Base-by-base conservation (phyloP, 2,797 vertebrate species). In the Aldrovandia affinis region DNA sequence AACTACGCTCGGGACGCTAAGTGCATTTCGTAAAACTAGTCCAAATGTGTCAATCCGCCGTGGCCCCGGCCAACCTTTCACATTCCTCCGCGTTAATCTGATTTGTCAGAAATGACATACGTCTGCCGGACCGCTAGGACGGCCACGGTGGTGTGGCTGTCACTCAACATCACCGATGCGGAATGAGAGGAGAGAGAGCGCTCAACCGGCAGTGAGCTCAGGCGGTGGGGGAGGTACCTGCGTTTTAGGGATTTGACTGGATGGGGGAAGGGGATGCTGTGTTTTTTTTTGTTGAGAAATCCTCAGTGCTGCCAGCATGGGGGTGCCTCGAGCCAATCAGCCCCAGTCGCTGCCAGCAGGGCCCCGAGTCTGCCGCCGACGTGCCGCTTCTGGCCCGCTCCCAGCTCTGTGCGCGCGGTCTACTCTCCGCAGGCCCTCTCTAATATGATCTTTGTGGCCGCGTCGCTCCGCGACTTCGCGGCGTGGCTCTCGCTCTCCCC, bases 371-470 rank as follows among this genome's bases (percentile, higher is more conserved):
- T 44, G 7, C 20, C 9, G 73, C n/a, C n/a, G 39, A 20, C 50
- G 68, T 47, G 59, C 77, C 80, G 36, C 80, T n/a, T 15, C 82
- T 52, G 68, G 28, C 22, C 36, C 39, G 88, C 87, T 85, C 84
- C 83, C 75, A 75, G 83, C 81, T 88, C 84, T 47, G n/a, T 54
- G 86, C 78, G 81, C 78, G 78, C 33, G 83, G 82, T 44, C 78
- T 6, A 5, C 30, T 61, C 78, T 88, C 87, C 88, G 85, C 87
- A 86, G 73, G 81, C 82, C 87, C 80, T 78, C 86, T 81, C 39
- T 68, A 82, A 82, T 22, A 82, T 82, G 68, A 82, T 33, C 10
- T 68, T 82, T 82, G 68, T 50, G 42, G 68, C 42, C 42, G 18
- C 20, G 50, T 20, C 5, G 39, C 44, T 14, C 39, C 61, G 36